Base-by-base conservation (phyloP, 2,113 vertebrate genomes). In the Seriola quinqueradiata region DNA sequence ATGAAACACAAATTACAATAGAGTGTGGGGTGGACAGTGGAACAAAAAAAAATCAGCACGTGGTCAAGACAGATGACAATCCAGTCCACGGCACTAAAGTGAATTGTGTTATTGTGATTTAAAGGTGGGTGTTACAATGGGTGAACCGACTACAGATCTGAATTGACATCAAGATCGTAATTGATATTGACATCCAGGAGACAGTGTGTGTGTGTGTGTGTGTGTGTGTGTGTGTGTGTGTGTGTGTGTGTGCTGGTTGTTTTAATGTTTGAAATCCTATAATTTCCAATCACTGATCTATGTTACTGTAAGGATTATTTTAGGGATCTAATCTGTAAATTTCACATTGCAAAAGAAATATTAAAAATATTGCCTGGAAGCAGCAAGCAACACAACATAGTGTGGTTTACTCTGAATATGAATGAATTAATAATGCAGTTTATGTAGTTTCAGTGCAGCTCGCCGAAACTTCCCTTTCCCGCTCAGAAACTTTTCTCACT, bases 1-100 rank as follows among this genome's bases (percentile, higher is more conserved):
- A 11, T 2, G 19, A 55, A 55, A 23, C 8, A 55, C n/a, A 55
- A 8, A n/a, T n/a, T 9, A 55, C 52, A 23, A 4, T 1, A 57
- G 36, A 75, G 40, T 68, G 17, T 28, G 8, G 5, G 25, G 4
- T 36, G 58, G 6, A 52, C 10, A 28, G 54, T n/a, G 38, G 0
- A 60, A 54, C 73, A 58, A 25, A 25, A 58, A 68, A 19, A 64
- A 46, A 58, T 64, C 21, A 38, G 12, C 57, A 42, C 23, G 8
- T 83, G 66, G 46, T 10, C 0, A 32, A 69, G 40, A 71, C 42
- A 68, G 46, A 55, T 61, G 32, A 75, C 44, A 54, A 21, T 12
- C 23, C 48, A 16, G 57, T 16, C 21, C 69, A 34, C 2, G 61
- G 4, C 7, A 8, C n/a, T 57, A 52, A 67, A 59, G 58, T 17